Percentiles rank a stretch among this genome's conserved stretches.
phyloP scores from a whole-genome alignment of 1,140 invertebrate genomes.

The Heliconius himera region DNA sequence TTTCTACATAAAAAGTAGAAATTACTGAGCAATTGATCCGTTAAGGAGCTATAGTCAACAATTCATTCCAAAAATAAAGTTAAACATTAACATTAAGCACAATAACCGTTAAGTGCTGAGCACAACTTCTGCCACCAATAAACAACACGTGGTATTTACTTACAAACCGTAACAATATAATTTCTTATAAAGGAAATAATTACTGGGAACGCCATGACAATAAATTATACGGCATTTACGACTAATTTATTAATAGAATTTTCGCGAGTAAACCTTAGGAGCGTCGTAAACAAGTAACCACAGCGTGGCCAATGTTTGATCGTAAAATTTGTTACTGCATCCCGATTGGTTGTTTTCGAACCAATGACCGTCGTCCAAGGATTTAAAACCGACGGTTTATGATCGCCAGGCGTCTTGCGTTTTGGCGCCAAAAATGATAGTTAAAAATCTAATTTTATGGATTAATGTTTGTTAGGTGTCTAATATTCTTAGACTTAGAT shows the following conservation, averaged over 20 bases:
- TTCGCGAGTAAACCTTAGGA: conserved; percentile 75
- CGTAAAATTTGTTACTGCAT: conserved; percentile 67
- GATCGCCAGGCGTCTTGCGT: conserved; percentile 67
- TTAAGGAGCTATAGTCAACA: neutral
- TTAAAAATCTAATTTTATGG: conserved; percentile 32
- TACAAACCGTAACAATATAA: conserved; percentile 58
- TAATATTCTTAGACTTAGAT: no score
- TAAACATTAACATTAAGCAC: neutral
- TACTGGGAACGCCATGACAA: conserved; percentile 68
- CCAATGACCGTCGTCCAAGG: conserved; percentile 66
- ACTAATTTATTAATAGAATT: conserved; percentile 81
- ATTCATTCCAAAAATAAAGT: neutral
- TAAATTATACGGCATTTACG: conserved; percentile 75
- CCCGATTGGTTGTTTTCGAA: conserved; percentile 62
- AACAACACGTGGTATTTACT: conserved; percentile 21
- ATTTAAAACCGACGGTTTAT: conserved; percentile 79
- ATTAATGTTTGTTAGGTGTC: neutral
- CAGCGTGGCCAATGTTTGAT: conserved; percentile 62
- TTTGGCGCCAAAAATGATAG: conserved; percentile 74
- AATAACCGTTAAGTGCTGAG: neutral
- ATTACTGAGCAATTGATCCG: neutral
- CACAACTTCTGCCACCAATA: conserved; percentile 8
- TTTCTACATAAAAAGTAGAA: neutral
- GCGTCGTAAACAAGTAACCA: conserved; percentile 73
- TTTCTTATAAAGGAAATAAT: conserved; percentile 78